phyloP scores from a whole-genome alignment of 1,140 invertebrate species.

The Trinorchestia longiramus region DNA sequence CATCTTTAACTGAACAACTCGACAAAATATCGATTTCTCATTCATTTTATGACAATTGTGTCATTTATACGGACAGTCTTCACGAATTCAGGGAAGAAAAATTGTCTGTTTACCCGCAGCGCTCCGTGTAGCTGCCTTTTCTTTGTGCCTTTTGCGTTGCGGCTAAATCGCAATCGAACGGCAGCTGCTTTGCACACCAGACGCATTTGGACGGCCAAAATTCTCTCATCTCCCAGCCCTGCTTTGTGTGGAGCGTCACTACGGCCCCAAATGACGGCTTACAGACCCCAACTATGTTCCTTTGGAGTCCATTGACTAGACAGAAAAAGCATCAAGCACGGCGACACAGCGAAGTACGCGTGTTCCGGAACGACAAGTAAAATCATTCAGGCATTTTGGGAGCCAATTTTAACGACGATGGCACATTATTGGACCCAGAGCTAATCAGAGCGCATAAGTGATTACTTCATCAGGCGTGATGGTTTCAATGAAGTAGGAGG shows the following conservation, averaged over 20 bases:
- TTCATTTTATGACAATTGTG: not conserved
- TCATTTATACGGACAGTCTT: not conserved
- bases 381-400: not conserved
- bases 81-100: not conserved
- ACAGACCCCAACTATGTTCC: not conserved
- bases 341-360: not conserved
- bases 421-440: not conserved
- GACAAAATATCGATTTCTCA: not conserved
- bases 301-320: not conserved
- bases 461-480: not conserved
- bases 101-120: not conserved
- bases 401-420: not conserved
- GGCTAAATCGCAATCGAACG: not conserved
- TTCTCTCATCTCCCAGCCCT: not conserved
- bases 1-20: not conserved
- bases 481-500: not conserved
- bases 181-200: not conserved
- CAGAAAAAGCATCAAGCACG: not conserved
- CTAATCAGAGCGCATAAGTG: not conserved
- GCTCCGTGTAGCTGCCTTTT: not conserved
- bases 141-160: not conserved
- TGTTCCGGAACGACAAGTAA: not conserved
- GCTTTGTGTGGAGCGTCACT: not conserved
- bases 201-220: not conserved
- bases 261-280: not conserved